Evolutionary conservation across 2,888 invertebrate genomes (phyloP).

Genomic region (Chalcis sispes): DNA sequence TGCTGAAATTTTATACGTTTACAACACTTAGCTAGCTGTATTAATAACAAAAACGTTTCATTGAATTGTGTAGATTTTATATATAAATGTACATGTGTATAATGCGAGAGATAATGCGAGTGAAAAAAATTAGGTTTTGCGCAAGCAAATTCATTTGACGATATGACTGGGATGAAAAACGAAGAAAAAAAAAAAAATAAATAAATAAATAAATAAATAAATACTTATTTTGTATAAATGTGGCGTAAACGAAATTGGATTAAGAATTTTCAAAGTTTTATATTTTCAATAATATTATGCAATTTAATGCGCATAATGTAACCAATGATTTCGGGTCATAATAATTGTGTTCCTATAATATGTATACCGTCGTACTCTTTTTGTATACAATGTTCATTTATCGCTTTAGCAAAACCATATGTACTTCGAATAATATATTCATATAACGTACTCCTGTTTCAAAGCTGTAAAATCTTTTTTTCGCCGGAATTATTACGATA

Average conservation of each 20-base stretch:
- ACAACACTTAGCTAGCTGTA: constrained; percentile 12
- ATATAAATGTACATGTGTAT: background rate
- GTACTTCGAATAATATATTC: constrained; percentile 16
- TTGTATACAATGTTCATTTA: constrained; percentile 7
- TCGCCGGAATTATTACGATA: too few species aligned
- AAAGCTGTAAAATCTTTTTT: background rate
- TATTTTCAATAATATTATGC: constrained; percentile 21
- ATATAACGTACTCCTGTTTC: background rate
- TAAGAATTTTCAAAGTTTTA: constrained; percentile 7
- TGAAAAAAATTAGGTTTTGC: too few species aligned
- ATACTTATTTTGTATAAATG: background rate
- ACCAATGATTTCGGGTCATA: constrained; percentile 22
- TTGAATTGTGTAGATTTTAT: constrained; percentile 36
- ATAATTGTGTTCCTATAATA: constrained; percentile 54
- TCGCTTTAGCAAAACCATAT: background rate
- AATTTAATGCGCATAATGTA: background rate
- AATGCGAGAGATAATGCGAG: background rate
- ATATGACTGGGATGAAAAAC: too few species aligned
- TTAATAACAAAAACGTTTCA: constrained; percentile 30
- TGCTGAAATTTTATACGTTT: background rate
- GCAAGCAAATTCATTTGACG: too few species aligned
- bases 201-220: too few species aligned
- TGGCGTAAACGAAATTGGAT: constrained; percentile 43
- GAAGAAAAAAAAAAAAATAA: too few species aligned
- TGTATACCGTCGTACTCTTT: constrained; percentile 40